Evolutionary conservation across 1,140 invertebrate genomes (phyloP).

Genomic region (Cepaea nemoralis): DNA sequence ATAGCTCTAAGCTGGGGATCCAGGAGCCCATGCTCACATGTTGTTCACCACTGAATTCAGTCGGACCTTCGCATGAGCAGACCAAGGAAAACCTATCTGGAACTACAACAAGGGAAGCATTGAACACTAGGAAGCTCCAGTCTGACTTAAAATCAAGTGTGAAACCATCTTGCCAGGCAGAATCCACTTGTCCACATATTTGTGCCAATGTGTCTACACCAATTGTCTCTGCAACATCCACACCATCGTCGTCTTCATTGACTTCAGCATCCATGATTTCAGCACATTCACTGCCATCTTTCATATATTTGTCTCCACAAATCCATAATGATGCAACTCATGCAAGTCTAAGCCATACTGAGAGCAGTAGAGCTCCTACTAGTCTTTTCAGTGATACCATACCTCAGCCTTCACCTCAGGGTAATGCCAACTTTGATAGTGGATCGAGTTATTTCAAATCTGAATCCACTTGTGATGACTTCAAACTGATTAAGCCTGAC

Average conservation of each 20-base stretch:
- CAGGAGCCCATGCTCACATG: neutral
- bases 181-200: neutral
- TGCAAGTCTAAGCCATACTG: conserved; percentile 15
- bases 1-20: neutral
- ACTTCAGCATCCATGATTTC: neutral
- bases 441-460: neutral
- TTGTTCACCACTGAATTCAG: neutral
- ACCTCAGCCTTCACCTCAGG: conserved; percentile 7
- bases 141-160: conserved; percentile 3
- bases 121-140: neutral
- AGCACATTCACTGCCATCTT: neutral
- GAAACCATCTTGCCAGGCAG: neutral
- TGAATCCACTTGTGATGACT: neutral
- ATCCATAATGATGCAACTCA: neutral
- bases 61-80: neutral
- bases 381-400: conserved; percentile 16
- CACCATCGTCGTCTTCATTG: conserved; percentile 30
- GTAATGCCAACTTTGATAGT: neutral
- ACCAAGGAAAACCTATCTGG: neutral
- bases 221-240: conserved; percentile 16
- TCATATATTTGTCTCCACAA: neutral
- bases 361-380: conserved; percentile 26
- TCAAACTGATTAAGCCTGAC: neutral
- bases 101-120: neutral
- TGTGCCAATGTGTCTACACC: neutral